Evolutionary conservation across 2,888 invertebrate genomes (phyloP).

Genomic region (Mesochorus sp.): DNA sequence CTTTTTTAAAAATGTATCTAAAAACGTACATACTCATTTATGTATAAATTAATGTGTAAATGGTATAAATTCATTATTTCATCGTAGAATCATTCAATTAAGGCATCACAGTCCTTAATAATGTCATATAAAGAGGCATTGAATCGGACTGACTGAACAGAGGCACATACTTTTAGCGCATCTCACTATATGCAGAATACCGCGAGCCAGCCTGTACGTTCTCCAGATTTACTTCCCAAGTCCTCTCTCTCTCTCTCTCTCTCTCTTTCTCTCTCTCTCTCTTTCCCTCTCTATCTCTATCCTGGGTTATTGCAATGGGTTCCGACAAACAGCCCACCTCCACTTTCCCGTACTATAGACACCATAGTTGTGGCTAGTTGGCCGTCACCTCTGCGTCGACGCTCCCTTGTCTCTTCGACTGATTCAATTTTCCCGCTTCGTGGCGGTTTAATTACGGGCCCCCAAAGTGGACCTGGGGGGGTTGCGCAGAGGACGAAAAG

Average conservation of each 20-base stretch:
- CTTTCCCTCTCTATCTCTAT: too few relatives aligned
- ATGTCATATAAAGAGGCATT: background rate
- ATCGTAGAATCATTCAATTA: too few relatives aligned
- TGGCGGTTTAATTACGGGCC: slow-evolving; percentile 82
- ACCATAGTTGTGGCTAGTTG: slow-evolving; percentile 81
- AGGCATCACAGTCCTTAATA: too few relatives aligned
- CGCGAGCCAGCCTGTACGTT: background rate
- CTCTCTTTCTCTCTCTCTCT: slow-evolving; percentile 14
- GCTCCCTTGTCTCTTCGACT: slow-evolving; percentile 81
- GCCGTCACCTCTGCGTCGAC: slow-evolving; percentile 81
- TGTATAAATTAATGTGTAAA: too few relatives aligned
- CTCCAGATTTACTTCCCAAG: slow-evolving; percentile 20
- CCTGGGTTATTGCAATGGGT: slow-evolving; percentile 47
- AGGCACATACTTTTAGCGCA: background rate
- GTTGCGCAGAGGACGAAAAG: slow-evolving; percentile 58
- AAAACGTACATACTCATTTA: too few relatives aligned
- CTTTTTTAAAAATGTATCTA: background rate
- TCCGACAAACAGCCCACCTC: slow-evolving; percentile 33
- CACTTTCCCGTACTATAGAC: slow-evolving; percentile 72
- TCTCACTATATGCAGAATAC: background rate
- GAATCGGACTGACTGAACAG: background rate
- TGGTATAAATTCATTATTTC: too few relatives aligned
- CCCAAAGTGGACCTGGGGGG: slow-evolving; percentile 77
- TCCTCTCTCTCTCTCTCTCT: slow-evolving; percentile 28
- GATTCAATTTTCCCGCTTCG: slow-evolving; percentile 82